Evolutionary conservation across 2,113 vertebrate species (phyloP).

Genomic region (Amphilophus citrinellus): DNA sequence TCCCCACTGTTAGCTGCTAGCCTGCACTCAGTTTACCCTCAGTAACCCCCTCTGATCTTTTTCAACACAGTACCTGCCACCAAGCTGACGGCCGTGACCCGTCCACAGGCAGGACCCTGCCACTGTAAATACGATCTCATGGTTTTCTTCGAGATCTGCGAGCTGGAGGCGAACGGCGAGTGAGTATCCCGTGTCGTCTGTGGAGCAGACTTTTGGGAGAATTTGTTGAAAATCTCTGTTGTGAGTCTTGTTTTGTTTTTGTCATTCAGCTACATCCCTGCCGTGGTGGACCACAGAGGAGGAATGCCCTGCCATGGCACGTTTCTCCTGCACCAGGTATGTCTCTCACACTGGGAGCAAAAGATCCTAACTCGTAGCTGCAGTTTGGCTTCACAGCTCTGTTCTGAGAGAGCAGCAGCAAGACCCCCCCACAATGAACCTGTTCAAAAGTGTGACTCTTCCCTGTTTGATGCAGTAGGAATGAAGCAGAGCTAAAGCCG

Average conservation of each 20-base stretch:
- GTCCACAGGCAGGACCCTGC: constrained; percentile 89
- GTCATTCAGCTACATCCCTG: constrained; percentile 91
- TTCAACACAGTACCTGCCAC: constrained; percentile 90
- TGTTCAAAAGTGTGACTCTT: background rate
- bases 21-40: background rate
- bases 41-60: constrained; percentile 7
- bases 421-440: too few relatives aligned
- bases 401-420: background rate
- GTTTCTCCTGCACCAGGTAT: constrained; percentile 97
- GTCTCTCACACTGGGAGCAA: background rate
- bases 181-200: constrained; percentile 78
- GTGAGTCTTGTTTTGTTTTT: constrained; percentile 6
- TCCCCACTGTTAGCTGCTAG: constrained; percentile 21
- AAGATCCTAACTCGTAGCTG: background rate
- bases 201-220: background rate
- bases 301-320: constrained; percentile 96
- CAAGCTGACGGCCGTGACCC: constrained; percentile 91
- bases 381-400: background rate
- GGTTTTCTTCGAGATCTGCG: constrained; percentile 98
- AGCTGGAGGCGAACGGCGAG: constrained; percentile 98
- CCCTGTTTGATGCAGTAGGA: background rate
- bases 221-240: background rate
- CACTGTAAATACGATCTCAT: constrained; percentile 97
- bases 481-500: background rate
- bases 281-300: constrained; percentile 94